phyloP scores from a whole-genome alignment of 2,888 invertebrate genomes.

The Papilio elwesi region DNA sequence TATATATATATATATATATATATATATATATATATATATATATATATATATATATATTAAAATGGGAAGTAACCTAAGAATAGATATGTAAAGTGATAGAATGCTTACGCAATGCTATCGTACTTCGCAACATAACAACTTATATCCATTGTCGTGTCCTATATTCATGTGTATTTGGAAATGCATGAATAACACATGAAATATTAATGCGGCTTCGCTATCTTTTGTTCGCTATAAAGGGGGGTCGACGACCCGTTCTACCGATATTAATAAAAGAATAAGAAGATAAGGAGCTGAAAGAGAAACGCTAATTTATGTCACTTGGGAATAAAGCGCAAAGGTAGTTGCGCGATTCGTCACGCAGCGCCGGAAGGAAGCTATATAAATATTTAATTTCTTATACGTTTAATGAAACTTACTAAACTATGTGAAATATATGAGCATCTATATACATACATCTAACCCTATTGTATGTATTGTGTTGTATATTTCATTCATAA shows the following conservation, averaged over 20 bases:
- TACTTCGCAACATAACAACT: slow-evolving; percentile 42
- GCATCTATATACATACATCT: neutral
- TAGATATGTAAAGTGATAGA: slow-evolving; percentile 26
- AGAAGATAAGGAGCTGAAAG: slow-evolving; percentile 33
- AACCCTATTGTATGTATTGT: no score
- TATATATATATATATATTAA: no score
- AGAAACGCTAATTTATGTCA: slow-evolving; percentile 36
- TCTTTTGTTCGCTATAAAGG: slow-evolving; percentile 58
- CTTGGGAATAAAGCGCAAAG: slow-evolving; percentile 12
- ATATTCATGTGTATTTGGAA: slow-evolving; percentile 57
- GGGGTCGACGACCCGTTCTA: slow-evolving; percentile 50
- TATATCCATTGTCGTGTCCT: slow-evolving; percentile 47
- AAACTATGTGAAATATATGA: neutral
- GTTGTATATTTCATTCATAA: no score
- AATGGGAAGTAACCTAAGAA: slow-evolving; percentile 19
- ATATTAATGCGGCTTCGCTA: slow-evolving; percentile 64
- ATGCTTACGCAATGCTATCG: slow-evolving; percentile 43
- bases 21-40: no score
- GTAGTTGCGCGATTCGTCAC: slow-evolving; percentile 15
- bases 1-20: no score
- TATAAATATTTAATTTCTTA: no score
- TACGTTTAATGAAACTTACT: neutral
- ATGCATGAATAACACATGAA: slow-evolving; percentile 67
- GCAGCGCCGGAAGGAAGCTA: neutral
- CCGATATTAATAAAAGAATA: slow-evolving; percentile 43